phyloP scores from a whole-genome alignment of 2,888 invertebrate genomes.

The Agrotis ipsilon region DNA sequence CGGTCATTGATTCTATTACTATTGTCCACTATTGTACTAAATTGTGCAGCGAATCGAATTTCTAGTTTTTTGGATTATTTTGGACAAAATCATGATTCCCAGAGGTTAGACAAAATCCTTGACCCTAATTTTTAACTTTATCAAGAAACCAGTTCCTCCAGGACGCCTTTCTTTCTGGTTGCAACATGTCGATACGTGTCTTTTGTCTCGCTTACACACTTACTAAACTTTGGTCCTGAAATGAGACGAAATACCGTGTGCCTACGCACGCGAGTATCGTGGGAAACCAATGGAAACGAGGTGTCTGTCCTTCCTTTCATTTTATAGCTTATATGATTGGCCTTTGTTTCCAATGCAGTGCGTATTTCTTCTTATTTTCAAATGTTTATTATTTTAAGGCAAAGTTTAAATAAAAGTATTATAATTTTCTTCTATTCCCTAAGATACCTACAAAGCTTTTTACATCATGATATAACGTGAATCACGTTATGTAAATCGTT shows the following conservation, averaged over 20 bases:
- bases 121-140: conserved; percentile 73
- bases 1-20: conserved; percentile 30
- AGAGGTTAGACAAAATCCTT: conserved; percentile 67
- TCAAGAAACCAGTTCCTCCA: conserved; percentile 75
- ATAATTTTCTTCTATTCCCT: conserved; percentile 29
- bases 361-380: conserved; percentile 64
- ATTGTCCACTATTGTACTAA: conserved; percentile 21
- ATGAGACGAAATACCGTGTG: conserved; percentile 69
- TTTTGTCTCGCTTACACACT: conserved; percentile 58
- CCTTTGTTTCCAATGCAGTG: conserved; percentile 78
- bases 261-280: conserved; percentile 77
- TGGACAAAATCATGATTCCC: conserved; percentile 8
- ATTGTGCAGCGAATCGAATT: conserved; percentile 12
- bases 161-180: conserved; percentile 77
- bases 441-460: conserved; percentile 36
- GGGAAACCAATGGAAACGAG: conserved; percentile 84
- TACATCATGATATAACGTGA: conserved; percentile 53
- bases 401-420: conserved; percentile 18
- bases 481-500: conserved; percentile 79
- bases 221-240: conserved; percentile 60
- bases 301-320: conserved; percentile 85
- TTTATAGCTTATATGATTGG: conserved; percentile 77
- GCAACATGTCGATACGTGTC: conserved; percentile 55
- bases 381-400: conserved; percentile 21
- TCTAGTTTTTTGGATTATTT: background rate